Evolutionary conservation across 2,888 invertebrate genomes (phyloP).

Genomic region (Catocala nupta): DNA sequence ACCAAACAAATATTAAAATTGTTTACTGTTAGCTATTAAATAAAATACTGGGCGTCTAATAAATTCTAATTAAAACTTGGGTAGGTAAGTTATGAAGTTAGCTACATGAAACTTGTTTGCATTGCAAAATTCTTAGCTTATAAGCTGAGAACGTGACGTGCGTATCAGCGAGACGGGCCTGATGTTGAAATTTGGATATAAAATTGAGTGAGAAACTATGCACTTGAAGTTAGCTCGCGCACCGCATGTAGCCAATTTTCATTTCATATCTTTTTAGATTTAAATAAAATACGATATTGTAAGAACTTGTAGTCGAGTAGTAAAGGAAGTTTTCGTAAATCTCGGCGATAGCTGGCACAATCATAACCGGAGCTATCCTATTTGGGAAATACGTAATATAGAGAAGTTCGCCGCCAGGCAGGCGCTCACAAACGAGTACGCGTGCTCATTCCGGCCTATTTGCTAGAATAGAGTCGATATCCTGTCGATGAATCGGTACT

Average conservation of each 20-base stretch:
- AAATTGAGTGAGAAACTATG: conserved; percentile 50
- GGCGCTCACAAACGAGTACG: conserved; percentile 70
- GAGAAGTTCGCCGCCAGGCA: conserved; percentile 75
- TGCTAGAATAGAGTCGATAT: conserved; percentile 70
- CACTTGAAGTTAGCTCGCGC: conserved; percentile 11
- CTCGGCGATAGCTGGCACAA: conserved; percentile 61
- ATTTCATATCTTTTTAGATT: conserved; percentile 28
- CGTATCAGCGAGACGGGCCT: conserved; percentile 57
- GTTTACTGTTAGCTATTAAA: conserved; percentile 41
- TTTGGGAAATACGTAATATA: conserved; percentile 74
- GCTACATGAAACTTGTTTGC: conserved; percentile 67
- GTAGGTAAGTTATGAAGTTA: conserved; percentile 62
- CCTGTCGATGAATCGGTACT: conserved; percentile 66
- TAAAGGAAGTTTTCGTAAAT: conserved; percentile 63
- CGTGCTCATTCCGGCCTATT: conserved; percentile 71
- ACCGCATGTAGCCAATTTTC: conserved; percentile 41
- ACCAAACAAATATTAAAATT: conserved; percentile 44
- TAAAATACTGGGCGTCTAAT: conserved; percentile 45
- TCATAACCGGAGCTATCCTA: conserved; percentile 73
- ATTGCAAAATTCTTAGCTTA: conserved; percentile 69
- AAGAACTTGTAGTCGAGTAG: conserved; percentile 40
- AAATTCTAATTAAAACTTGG: conserved; percentile 69
- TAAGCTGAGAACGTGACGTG: conserved; percentile 64
- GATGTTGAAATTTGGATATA: conserved; percentile 56
- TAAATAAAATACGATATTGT: conserved; percentile 46